These are phyloP conservation scores for Larimichthys crocea DNA, from an alignment of 2,113 vertebrate genomes.

Conservation along the genomic window DNA sequence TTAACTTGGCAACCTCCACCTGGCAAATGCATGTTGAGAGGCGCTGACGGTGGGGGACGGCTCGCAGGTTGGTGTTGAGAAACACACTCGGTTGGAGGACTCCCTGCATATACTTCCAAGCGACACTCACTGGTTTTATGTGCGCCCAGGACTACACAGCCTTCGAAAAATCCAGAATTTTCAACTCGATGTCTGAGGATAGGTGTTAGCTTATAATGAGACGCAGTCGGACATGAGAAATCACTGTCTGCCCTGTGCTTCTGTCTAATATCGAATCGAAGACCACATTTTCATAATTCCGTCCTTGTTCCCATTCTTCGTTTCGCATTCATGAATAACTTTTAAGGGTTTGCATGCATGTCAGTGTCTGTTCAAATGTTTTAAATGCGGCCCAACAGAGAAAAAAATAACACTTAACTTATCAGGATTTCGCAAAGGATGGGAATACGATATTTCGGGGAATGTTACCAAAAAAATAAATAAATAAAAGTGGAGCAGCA, in stretches of 20 bases:
- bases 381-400: conserved; percentile 5
- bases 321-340: conserved; percentile 43
- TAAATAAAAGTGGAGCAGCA: neutral
- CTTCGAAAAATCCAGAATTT: neutral
- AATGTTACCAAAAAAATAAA: neutral
- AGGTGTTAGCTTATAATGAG: conserved; percentile 50
- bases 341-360: neutral
- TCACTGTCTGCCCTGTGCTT: conserved; percentile 16
- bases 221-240: neutral
- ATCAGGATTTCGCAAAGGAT: neutral
- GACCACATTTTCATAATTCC: neutral
- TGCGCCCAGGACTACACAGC: neutral
- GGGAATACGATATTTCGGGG: neutral
- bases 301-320: conserved; percentile 31
- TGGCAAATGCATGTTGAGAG: neutral
- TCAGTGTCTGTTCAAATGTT: conserved; percentile 14
- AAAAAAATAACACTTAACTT: too few relatives aligned
- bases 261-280: neutral
- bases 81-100: neutral
- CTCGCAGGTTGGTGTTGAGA: neutral
- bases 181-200: conserved; percentile 35
- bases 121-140: neutral
- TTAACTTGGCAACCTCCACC: conserved; percentile 42
- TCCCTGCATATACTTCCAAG: conserved; percentile 13
- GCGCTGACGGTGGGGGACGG: conserved; percentile 14